Conservation (phyloP, 2,888 invertebrate species). For the Cheiracanthium punctorium region DNA sequence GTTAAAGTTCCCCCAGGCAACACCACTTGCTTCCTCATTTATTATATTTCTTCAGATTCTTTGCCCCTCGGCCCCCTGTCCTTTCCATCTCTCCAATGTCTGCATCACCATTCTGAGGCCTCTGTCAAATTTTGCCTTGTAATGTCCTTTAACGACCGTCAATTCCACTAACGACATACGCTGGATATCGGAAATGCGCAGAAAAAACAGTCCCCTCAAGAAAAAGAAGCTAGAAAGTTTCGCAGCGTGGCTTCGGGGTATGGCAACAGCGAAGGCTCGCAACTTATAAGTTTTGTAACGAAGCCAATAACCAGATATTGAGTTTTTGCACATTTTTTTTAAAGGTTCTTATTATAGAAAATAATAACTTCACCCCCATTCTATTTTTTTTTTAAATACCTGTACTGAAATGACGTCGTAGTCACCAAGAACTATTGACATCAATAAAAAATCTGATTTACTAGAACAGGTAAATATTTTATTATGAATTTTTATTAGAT, state of each 20-base stretch:
- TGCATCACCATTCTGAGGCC: background rate
- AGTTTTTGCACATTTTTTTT: constrained; percentile 33
- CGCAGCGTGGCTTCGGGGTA: constrained; percentile 17
- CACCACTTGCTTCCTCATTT: too few species aligned
- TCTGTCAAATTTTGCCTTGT: constrained; percentile 52
- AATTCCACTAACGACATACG: constrained; percentile 57
- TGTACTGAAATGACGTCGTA: constrained; percentile 32
- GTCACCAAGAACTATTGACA: constrained; percentile 32
- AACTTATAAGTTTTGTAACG: constrained; percentile 49
- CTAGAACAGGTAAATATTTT: constrained; percentile 42
- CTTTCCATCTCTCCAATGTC: too few species aligned
- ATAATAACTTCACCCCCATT: background rate
- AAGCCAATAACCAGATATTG: constrained; percentile 67
- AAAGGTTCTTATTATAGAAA: background rate
- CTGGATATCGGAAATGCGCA: constrained; percentile 36
- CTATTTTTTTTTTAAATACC: constrained; percentile 23
- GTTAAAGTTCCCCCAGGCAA: too few species aligned
- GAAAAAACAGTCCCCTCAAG: constrained; percentile 34
- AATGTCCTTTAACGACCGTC: constrained; percentile 62
- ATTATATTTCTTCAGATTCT: too few species aligned
- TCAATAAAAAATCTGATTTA: constrained; percentile 58
- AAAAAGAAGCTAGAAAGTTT: constrained; percentile 12
- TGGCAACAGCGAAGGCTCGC: background rate
- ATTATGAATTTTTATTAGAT: constrained; percentile 26
- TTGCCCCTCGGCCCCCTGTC: too few species aligned